Percentiles rank a stretch among this genome's conserved stretches.
These are phyloP conservation scores for Amazona guildingii DNA, from an alignment of 2,113 vertebrate genomes.

Conservation along the genomic window DNA sequence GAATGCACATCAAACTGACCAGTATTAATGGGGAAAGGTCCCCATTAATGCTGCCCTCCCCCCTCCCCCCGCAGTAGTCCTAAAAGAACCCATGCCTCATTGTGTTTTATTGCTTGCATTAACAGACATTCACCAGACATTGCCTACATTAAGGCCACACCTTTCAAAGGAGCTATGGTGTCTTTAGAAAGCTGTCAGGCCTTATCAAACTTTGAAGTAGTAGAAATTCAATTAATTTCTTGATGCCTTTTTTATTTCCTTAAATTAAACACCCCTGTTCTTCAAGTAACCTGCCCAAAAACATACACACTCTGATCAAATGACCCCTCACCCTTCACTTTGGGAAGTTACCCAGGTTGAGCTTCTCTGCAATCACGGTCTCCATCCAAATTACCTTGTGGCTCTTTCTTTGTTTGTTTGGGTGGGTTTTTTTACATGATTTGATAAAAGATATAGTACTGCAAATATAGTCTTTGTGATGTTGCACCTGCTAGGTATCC, in stretches of 20 bases:
- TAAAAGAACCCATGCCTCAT: neutral
- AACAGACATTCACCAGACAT: neutral
- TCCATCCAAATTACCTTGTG: neutral
- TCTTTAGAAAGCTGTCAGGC: neutral
- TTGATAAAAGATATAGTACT: neutral
- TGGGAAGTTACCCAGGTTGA: neutral
- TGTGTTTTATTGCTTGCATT: neutral
- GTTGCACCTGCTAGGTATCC: neutral
- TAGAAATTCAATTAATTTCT: neutral
- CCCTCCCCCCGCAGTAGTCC: neutral
- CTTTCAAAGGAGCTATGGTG: neutral
- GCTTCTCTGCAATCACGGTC: neutral
- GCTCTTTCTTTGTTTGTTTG: neutral
- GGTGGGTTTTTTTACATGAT: accelerated
- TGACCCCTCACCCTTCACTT: neutral
- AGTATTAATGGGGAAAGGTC: neutral
- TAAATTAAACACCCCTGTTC: neutral
- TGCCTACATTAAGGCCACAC: neutral
- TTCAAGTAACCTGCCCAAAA: neutral
- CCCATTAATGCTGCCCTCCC: neutral
- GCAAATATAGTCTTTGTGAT: neutral
- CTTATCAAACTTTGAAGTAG: neutral
- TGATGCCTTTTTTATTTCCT: neutral
- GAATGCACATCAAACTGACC: neutral
- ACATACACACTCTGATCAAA: neutral